Conservation (phyloP, 2,888 invertebrate species). For the Amiota communis region DNA sequence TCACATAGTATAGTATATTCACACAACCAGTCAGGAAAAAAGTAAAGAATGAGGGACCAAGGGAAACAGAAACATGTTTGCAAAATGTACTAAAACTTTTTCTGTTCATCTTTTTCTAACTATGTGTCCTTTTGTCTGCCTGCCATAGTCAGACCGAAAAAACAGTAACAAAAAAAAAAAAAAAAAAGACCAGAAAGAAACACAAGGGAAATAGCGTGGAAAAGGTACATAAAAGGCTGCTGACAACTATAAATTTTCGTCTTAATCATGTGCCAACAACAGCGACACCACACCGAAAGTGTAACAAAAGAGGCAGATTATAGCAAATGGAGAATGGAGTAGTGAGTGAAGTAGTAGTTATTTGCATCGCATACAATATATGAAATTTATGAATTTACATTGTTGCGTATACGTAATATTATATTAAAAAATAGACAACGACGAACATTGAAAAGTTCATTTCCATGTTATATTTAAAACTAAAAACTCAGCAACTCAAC, state of each 20-base stretch:
- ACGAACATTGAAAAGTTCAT: too few relatives aligned
- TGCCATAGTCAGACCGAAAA: background rate
- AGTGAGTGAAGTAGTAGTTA: background rate
- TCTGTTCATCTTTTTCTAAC: background rate
- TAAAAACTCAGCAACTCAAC: too few relatives aligned
- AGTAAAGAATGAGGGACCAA: background rate
- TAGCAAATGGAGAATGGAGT: background rate
- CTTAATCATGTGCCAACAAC: constrained; percentile 44
- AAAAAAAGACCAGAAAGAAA: background rate
- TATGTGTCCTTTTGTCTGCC: background rate
- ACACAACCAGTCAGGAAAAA: too few relatives aligned
- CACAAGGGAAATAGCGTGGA: background rate
- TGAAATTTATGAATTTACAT: too few relatives aligned
- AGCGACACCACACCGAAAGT: background rate
- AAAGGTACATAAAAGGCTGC: constrained; percentile 19
- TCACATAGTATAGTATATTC: too few relatives aligned
- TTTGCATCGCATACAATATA: too few relatives aligned
- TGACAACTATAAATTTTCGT: constrained; percentile 52
- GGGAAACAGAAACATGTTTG: constrained; percentile 14
- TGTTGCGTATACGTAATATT: background rate
- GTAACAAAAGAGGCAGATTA: background rate
- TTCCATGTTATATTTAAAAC: too few relatives aligned
- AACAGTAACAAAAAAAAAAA: background rate
- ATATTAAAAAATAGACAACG: constrained; percentile 13
- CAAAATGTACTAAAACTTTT: constrained; percentile 7